These are phyloP conservation scores for Pygocentrus nattereri DNA, from an alignment of 2,797 vertebrate genomes.

Conservation along the genomic window DNA sequence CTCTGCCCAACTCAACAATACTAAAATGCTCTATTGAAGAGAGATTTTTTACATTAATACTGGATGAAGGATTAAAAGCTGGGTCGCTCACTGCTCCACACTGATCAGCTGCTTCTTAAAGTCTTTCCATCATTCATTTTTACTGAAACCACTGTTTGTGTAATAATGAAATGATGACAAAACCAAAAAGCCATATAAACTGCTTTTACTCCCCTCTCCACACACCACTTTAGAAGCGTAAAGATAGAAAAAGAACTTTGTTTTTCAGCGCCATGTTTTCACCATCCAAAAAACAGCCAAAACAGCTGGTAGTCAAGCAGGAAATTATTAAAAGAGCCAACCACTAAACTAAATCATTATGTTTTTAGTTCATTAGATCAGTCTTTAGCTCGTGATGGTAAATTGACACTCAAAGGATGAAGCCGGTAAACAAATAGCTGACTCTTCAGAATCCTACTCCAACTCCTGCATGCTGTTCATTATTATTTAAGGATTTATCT, in stretches of 20 bases:
- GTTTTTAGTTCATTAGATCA: slow-evolving; percentile 5
- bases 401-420: not conserved
- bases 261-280: not conserved
- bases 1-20: not conserved
- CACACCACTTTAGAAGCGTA: not conserved
- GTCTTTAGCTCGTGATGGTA: slow-evolving; percentile 7
- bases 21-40: slow-evolving; percentile 5
- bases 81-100: not conserved
- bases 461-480: slow-evolving; percentile 3
- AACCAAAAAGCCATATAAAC: not conserved
- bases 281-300: no score
- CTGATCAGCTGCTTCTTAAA: slow-evolving; percentile 2
- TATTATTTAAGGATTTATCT: slow-evolving; percentile 7
- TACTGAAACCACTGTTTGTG: slow-evolving; percentile 9
- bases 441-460: not conserved
- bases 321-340: not conserved
- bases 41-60: slow-evolving; percentile 10
- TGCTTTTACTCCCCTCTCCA: not conserved
- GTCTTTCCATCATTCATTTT: not conserved
- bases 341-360: not conserved
- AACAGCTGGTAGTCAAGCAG: not conserved
- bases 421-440: slow-evolving; percentile 8
- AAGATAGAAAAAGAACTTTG: not conserved
- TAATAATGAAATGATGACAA: slow-evolving; percentile 11
- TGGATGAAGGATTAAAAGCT: slow-evolving; percentile 24